Conservation (phyloP, 2,797 vertebrate genomes). For the Neoniphon sammara region DNA sequence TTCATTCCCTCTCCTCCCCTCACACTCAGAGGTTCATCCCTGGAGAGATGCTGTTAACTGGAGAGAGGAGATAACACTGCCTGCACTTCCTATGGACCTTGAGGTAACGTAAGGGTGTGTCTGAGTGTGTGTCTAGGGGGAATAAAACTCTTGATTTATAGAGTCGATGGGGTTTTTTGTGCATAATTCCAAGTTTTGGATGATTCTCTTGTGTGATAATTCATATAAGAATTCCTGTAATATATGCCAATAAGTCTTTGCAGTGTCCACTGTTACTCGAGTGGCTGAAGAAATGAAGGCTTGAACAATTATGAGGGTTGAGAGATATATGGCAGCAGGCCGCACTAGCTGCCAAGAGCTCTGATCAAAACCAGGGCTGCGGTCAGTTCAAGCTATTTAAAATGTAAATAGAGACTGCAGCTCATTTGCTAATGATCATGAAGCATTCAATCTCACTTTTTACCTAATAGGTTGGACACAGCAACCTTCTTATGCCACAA, state of each 20-base stretch:
- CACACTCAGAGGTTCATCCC: conserved; percentile 32
- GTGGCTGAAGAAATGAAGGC: conserved; percentile 47
- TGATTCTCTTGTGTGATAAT: background rate
- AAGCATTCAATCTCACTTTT: conserved; percentile 18
- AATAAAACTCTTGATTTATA: background rate
- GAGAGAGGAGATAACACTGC: conserved; percentile 39
- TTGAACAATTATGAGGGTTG: conserved; percentile 41
- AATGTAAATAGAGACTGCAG: conserved; percentile 49
- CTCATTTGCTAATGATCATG: conserved; percentile 43
- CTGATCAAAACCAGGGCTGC: conserved; percentile 58
- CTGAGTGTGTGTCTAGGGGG: background rate
- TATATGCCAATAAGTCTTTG: conserved; percentile 26
- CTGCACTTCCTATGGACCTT: conserved; percentile 31
- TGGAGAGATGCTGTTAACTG: conserved; percentile 39
- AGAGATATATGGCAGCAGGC: conserved; percentile 47
- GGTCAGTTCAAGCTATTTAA: conserved; percentile 31
- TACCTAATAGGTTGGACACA: background rate
- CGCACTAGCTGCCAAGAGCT: conserved; percentile 36
- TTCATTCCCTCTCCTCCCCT: conserved; percentile 10
- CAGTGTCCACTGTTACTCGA: conserved; percentile 15
- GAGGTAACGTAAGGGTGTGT: conserved; percentile 30
- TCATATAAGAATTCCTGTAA: background rate
- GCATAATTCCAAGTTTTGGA: background rate
- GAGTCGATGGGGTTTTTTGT: background rate
- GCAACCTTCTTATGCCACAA: background rate